A percentile compares a stretch with the other conserved stretches of the same genome.
These are phyloP conservation scores for Bombus vancouverensis DNA, from an alignment of 1,140 invertebrate species.

Conservation along the genomic window DNA sequence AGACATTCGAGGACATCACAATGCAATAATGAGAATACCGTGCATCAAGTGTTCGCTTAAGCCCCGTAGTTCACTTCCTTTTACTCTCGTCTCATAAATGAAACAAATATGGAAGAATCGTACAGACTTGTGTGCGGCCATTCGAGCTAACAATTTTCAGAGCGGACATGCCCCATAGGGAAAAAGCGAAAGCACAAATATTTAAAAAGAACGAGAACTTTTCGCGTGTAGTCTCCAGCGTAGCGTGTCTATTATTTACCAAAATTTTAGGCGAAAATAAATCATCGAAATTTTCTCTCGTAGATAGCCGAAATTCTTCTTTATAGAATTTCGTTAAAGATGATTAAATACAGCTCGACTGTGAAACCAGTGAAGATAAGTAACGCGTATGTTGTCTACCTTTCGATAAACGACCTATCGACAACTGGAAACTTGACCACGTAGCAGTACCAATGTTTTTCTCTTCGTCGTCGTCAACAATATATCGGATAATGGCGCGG, in stretches of 20 bases:
- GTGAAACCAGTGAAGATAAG: too few species aligned
- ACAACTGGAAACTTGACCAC: not conserved
- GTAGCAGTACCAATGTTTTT: not conserved
- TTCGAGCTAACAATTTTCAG: slow-evolving; percentile 9
- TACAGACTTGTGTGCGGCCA: not conserved
- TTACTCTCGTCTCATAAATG: slow-evolving; percentile 47
- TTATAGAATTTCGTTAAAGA: not conserved
- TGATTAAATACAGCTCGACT: not conserved
- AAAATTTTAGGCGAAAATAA: not conserved
- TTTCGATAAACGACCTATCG: not conserved
- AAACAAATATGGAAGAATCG: slow-evolving; percentile 45
- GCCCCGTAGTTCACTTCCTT: slow-evolving; percentile 26
- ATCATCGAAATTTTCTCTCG: not conserved
- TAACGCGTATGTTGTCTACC: not conserved
- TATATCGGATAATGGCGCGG: slow-evolving; percentile 71
- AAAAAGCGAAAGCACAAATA: not conserved
- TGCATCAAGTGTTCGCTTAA: slow-evolving; percentile 33
- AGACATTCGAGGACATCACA: slow-evolving; percentile 50
- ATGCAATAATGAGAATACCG: slow-evolving; percentile 63
- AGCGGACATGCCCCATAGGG: not conserved
- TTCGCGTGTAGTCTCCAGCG: too few species aligned
- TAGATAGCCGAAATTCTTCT: not conserved
- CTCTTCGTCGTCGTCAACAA: slow-evolving; percentile 42
- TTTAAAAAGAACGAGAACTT: not conserved
- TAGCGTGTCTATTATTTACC: too few species aligned